These are phyloP conservation scores for Toxotes jaculatrix DNA, from an alignment of 2,113 vertebrate genomes.

Conservation along the genomic window DNA sequence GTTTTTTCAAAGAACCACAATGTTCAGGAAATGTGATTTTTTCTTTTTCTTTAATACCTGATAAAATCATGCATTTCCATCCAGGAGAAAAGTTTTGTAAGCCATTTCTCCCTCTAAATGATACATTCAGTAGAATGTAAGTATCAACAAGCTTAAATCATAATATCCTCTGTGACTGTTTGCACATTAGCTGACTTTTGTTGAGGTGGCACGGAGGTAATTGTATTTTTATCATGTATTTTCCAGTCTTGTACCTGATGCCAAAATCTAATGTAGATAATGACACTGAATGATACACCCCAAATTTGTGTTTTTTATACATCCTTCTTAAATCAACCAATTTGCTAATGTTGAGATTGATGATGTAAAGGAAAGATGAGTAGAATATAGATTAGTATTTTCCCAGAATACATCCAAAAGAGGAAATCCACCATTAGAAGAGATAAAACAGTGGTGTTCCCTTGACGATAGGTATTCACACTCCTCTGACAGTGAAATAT, in stretches of 20 bases:
- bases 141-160: constrained; percentile 61
- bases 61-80: constrained; percentile 73
- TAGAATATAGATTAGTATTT: constrained; percentile 67
- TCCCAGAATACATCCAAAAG: constrained; percentile 75
- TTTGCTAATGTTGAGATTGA: constrained; percentile 60
- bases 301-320: constrained; percentile 51
- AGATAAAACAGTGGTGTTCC: constrained; percentile 65
- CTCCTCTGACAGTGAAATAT: constrained; percentile 73
- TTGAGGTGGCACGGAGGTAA: constrained; percentile 59
- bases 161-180: constrained; percentile 63
- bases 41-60: constrained; percentile 59
- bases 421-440: constrained; percentile 41
- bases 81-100: constrained; percentile 60
- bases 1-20: constrained; percentile 51
- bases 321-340: constrained; percentile 60
- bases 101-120: constrained; percentile 71
- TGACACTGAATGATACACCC: constrained; percentile 48
- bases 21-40: constrained; percentile 66
- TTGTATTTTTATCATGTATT: constrained; percentile 64
- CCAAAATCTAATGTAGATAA: constrained; percentile 70
- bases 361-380: constrained; percentile 70
- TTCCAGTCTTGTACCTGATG: constrained; percentile 63
- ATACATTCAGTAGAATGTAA: constrained; percentile 62
- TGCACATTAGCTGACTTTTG: constrained; percentile 52
- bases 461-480: constrained; percentile 67